These are phyloP conservation scores for Ictidomys tridecemlineatus DNA, from an alignment of 2,113 vertebrate genomes.

Conservation along the genomic window DNA sequence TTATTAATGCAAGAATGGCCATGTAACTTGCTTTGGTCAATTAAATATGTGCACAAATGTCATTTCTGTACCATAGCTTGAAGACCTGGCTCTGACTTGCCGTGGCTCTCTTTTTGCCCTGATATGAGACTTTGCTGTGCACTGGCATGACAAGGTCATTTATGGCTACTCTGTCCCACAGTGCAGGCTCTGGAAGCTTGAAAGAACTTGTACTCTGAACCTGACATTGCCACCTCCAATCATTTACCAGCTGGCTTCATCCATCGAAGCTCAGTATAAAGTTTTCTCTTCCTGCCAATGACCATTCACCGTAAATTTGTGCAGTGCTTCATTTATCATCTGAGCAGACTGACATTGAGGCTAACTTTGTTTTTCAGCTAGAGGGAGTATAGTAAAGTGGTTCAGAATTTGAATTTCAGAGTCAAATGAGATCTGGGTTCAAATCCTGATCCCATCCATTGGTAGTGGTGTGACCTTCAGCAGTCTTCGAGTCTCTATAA, in stretches of 20 bases:
- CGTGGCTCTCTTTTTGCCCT: background rate
- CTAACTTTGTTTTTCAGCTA: background rate
- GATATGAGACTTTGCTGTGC: accelerated
- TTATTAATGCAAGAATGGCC: background rate
- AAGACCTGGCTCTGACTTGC: background rate
- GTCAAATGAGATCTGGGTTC: background rate
- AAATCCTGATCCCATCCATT: background rate
- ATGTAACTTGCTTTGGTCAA: background rate
- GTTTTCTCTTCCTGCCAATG: background rate
- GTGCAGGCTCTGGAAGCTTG: background rate
- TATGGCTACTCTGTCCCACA: too few species aligned
- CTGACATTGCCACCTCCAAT: background rate
- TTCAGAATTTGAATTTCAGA: background rate
- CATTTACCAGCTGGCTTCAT: background rate
- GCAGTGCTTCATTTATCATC: background rate
- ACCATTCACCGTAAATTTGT: background rate
- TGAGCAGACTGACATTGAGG: background rate
- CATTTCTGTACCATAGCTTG: background rate
- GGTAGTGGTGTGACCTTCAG: background rate
- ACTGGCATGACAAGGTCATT: background rate
- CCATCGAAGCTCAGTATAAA: too few species aligned
- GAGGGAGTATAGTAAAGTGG: background rate
- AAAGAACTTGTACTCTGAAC: background rate
- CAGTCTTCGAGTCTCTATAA: background rate
- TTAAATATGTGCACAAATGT: background rate